Conservation (phyloP, 1,140 invertebrate genomes). For the Phenacoccus solenopsis region DNA sequence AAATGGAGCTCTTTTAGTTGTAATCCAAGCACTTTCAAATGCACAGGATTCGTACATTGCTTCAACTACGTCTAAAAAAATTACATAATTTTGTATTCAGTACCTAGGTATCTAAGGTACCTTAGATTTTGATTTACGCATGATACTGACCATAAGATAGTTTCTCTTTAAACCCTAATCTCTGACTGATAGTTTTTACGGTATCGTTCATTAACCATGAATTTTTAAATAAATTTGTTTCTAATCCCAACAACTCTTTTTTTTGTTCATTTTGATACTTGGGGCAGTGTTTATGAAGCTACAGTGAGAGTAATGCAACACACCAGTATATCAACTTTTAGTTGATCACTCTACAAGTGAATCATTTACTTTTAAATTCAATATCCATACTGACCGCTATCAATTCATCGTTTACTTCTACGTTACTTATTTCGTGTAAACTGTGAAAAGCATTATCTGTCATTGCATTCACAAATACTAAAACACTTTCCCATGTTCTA, state of each 20-base stretch:
- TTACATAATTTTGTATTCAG: not conserved
- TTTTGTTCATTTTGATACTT: not conserved
- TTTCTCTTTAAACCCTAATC: not conserved
- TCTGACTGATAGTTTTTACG: not conserved
- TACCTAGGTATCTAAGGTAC: too few relatives aligned
- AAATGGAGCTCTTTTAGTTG: slow-evolving; percentile 20
- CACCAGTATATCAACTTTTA: too few relatives aligned
- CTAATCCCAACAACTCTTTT: not conserved
- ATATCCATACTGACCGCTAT: too few relatives aligned
- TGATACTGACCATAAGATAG: not conserved
- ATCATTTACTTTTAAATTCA: too few relatives aligned
- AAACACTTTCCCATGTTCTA: too few relatives aligned
- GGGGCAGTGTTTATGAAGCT: not conserved
- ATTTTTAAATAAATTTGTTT: not conserved
- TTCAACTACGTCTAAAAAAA: slow-evolving; percentile 19
- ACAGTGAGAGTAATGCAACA: not conserved
- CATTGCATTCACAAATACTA: too few relatives aligned
- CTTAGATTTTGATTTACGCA: too few relatives aligned
- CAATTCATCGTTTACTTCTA: too few relatives aligned
- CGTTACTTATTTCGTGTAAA: too few relatives aligned
- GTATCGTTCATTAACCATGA: not conserved
- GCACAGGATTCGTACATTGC: slow-evolving; percentile 57
- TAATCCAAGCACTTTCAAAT: slow-evolving; percentile 59
- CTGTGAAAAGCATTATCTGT: too few relatives aligned
- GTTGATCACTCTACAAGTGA: too few relatives aligned